Evolutionary conservation across 2,113 vertebrate genomes (phyloP), one percentile per base, ranked within the genome.

Genomic region (Toxostoma redivivum): DNA sequence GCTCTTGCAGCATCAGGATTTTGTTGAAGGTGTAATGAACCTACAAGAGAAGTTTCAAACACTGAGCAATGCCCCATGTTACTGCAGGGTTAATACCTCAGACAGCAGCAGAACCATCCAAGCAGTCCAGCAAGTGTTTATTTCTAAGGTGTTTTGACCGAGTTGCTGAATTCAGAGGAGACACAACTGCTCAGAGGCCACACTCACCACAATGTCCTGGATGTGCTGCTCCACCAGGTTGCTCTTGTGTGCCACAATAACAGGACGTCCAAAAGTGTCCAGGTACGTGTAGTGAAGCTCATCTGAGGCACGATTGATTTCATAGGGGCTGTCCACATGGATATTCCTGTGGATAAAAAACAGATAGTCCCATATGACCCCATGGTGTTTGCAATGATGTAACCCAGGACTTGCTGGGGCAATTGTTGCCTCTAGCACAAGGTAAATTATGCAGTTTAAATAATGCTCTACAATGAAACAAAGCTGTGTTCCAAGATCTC

Each of bases 181-280:
- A 12, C 4, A 3, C 23, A 54, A 48, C 38, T 76, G 35, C 57
- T 45, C 6, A 8, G 53, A 74, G 12, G 33, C 35, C 37, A 71
- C 35, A 78, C 98, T 98, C 94, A 99, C 99, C 98, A 99, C 99
- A 0, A 99, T 98, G 94, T 99, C 99, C 96, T 99, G 99, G 93
- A 99, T 99, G 95, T 99, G 99, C 97, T 99, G 99, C 91, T 99
- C 99, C 81, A 99, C 99, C 95, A 99, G 97, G 79, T 99, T 99
- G 81, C 53, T 98, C 98, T 99, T 99, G 47, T 98, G 98, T 69
- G 99, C 99, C 13, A 99, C 98, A 69, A 99, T 98, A 89, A 99
- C 99, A 0, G 99, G 99, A 22, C 99, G 98, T 66, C 99, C 99
- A 40, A 99, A 99, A 2, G 99, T 99, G 95, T 99, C 99, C 96